Percentiles rank a stretch among this genome's conserved stretches.
Evolutionary conservation across 2,113 vertebrate genomes (phyloP).

Genomic region (Malurus elegans): DNA sequence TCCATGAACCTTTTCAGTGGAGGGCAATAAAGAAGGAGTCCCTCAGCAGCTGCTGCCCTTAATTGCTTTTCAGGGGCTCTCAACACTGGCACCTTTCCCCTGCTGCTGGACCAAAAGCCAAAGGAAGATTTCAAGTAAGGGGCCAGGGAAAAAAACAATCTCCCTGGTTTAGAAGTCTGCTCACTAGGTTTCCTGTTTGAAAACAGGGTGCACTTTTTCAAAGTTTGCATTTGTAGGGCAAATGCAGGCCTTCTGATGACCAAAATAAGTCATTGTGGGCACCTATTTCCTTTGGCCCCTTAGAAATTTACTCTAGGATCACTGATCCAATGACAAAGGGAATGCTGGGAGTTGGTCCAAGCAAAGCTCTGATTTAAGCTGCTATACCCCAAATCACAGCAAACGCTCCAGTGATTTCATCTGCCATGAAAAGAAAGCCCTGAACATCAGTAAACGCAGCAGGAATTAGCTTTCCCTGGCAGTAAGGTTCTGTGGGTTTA

Average conservation of each 20-base stretch:
- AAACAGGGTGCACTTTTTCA: neutral
- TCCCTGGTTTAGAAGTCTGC: neutral
- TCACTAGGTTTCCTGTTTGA: neutral
- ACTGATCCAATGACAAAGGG: neutral
- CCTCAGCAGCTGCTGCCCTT: slow-evolving; percentile 32
- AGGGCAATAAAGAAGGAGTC: slow-evolving; percentile 51
- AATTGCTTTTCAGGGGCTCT: slow-evolving; percentile 33
- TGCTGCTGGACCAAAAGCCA: neutral
- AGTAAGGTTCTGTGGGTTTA: neutral
- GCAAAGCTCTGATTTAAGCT: neutral
- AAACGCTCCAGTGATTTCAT: neutral
- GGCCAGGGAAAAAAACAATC: neutral
- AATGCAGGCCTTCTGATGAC: neutral
- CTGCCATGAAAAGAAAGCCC: neutral
- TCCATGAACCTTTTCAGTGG: slow-evolving; percentile 20
- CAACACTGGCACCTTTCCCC: neutral
- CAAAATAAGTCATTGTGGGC: neutral
- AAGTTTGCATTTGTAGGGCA: neutral
- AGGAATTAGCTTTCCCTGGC: neutral
- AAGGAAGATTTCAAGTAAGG: neutral
- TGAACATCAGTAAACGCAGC: neutral
- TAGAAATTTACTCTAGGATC: neutral
- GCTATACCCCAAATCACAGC: neutral
- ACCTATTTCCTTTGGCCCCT: neutral
- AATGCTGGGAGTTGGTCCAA: neutral